Conservation (phyloP, 2,797 vertebrate genomes). For the Pterois miles region DNA sequence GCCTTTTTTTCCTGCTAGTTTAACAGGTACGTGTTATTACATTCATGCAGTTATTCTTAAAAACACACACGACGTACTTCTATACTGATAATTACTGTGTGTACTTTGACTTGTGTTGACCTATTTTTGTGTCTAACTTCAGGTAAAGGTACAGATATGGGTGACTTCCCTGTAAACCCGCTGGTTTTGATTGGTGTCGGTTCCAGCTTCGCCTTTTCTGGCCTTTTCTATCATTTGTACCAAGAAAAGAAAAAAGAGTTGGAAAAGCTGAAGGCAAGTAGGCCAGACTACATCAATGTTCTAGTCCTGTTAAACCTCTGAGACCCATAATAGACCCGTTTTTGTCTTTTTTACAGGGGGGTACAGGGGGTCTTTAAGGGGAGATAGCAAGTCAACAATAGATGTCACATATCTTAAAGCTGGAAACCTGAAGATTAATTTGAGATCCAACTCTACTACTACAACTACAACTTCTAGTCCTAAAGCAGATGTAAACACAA, state of each 20-base stretch:
- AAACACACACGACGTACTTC: not conserved
- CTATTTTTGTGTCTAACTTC: not conserved
- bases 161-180: conserved; percentile 62
- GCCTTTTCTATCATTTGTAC: conserved; percentile 77
- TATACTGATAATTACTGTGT: fast-evolving
- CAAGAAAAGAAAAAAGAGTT: conserved; percentile 76
- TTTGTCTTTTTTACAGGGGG: too few species aligned
- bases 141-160: conserved; percentile 56
- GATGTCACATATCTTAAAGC: too few species aligned
- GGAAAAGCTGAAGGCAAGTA: conserved; percentile 65
- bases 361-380: too few species aligned
- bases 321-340: too few species aligned
- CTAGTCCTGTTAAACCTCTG: too few species aligned
- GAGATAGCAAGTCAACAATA: too few species aligned
- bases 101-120: not conserved
- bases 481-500: too few species aligned
- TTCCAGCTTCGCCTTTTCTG: conserved; percentile 76
- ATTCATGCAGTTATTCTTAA: not conserved
- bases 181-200: conserved; percentile 73
- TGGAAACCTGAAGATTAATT: too few species aligned
- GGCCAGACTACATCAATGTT: not conserved
- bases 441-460: too few species aligned
- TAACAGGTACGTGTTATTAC: conserved; percentile 25
- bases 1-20: not conserved
- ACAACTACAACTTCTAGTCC: too few species aligned